Evolutionary conservation across 2,797 vertebrate species (phyloP).

Genomic region (Neosilurus mollespiculum): DNA sequence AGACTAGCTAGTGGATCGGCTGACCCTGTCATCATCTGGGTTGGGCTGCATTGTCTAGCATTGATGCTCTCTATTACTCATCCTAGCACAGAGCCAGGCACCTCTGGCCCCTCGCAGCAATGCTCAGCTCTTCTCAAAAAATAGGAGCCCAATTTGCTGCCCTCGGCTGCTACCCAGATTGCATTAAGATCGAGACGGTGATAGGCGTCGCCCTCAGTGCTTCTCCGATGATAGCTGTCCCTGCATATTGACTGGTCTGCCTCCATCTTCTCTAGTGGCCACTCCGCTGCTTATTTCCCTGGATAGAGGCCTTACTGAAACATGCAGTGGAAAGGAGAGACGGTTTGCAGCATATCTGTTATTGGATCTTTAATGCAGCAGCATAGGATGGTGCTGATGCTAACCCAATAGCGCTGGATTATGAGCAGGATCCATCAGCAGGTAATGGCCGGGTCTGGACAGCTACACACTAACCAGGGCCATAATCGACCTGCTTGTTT

Average conservation of each 20-base stretch:
- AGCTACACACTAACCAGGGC: slow-evolving; percentile 52
- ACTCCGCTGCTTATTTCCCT: slow-evolving; percentile 56
- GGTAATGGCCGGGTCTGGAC: slow-evolving; percentile 58
- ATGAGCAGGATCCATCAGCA: slow-evolving; percentile 55
- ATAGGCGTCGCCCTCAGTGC: slow-evolving; percentile 29
- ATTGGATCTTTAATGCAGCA: slow-evolving; percentile 51
- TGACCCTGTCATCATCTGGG: slow-evolving; percentile 24
- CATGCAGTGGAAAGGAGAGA: slow-evolving; percentile 11
- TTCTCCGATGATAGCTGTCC: slow-evolving; percentile 47
- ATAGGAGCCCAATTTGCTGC: slow-evolving; percentile 22
- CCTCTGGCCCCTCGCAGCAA: slow-evolving; percentile 31
- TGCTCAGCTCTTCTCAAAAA: slow-evolving; percentile 33
- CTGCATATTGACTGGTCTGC: slow-evolving; percentile 50
- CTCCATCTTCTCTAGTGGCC: slow-evolving; percentile 40
- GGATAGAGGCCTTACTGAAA: slow-evolving; percentile 43
- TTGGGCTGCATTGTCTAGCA: slow-evolving; percentile 31
- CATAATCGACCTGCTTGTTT: slow-evolving; percentile 62
- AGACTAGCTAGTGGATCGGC: neutral
- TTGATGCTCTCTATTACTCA: slow-evolving; percentile 34
- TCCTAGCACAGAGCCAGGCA: slow-evolving; percentile 28
- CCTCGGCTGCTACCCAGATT: slow-evolving; percentile 43
- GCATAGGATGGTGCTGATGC: slow-evolving; percentile 44
- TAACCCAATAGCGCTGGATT: slow-evolving; percentile 57
- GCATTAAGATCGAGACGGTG: slow-evolving; percentile 50
- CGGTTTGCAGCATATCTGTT: slow-evolving; percentile 47